A percentile compares a stretch with the other conserved stretches of the same genome.
These are phyloP conservation scores for Cherax quadricarinatus DNA, from an alignment of 1,140 invertebrate genomes.

Conservation along the genomic window DNA sequence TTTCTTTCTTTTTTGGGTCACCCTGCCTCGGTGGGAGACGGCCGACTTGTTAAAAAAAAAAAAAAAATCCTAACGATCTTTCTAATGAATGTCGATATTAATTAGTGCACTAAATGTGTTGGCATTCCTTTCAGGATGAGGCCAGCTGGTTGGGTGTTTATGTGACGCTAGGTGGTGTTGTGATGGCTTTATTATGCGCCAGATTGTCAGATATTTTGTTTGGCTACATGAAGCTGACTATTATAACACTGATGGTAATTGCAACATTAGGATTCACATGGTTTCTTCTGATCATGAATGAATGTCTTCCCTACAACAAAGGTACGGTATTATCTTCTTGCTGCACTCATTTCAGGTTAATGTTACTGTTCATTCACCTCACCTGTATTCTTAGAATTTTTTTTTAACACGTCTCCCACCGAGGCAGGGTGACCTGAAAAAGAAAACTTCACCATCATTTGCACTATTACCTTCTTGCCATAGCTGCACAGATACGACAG, in stretches of 20 bases:
- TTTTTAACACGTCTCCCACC: not conserved
- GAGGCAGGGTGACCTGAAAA: too few species aligned
- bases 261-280: conserved; percentile 76
- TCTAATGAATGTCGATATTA: too few species aligned
- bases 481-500: too few species aligned
- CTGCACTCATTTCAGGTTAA: not conserved
- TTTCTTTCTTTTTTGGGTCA: too few species aligned
- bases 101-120: too few species aligned
- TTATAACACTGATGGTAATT: conserved; percentile 74
- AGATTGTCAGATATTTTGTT: conserved; percentile 76
- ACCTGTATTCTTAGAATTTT: not conserved
- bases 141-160: conserved; percentile 76
- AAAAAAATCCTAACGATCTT: too few species aligned
- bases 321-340: conserved; percentile 9
- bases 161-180: conserved; percentile 75
- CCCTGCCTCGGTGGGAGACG: too few species aligned
- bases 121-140: conserved; percentile 72
- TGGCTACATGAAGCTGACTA: conserved; percentile 75
- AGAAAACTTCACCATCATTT: too few species aligned
- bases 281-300: conserved; percentile 75
- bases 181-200: conserved; percentile 75
- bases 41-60: too few species aligned
- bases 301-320: conserved; percentile 75
- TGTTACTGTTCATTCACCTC: not conserved
- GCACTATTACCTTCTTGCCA: too few species aligned